These are phyloP conservation scores for Vidua macroura DNA, from an alignment of 2,113 vertebrate species.

Conservation along the genomic window DNA sequence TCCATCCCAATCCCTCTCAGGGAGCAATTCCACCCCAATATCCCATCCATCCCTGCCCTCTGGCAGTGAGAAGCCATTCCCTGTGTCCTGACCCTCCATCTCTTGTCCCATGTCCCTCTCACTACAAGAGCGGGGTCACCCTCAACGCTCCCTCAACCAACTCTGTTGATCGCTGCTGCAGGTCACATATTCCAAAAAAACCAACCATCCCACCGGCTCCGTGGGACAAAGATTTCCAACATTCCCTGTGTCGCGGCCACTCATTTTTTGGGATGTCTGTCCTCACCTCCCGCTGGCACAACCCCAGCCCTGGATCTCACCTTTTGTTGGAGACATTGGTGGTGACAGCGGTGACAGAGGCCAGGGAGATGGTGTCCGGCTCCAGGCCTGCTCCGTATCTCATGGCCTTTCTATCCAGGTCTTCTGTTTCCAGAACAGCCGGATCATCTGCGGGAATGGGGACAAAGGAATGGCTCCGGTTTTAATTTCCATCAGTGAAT, in stretches of 20 bases:
- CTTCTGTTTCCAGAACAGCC: constrained; percentile 89
- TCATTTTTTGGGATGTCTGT: rapidly evolving
- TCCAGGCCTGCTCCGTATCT: constrained; percentile 78
- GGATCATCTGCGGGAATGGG: constrained; percentile 82
- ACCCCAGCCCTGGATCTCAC: constrained; percentile 30
- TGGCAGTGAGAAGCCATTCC: neutral
- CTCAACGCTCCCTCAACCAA: neutral
- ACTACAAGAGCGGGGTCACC: neutral
- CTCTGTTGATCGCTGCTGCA: rapidly evolving
- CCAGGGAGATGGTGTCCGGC: constrained; percentile 88
- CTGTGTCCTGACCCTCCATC: neutral
- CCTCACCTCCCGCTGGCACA: neutral
- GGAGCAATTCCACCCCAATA: neutral
- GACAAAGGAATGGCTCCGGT: neutral
- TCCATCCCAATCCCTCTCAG: neutral
- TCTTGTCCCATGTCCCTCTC: too few relatives aligned
- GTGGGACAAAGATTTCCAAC: rapidly evolving
- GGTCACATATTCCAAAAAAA: too few relatives aligned
- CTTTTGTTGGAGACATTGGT: constrained; percentile 97
- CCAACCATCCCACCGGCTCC: rapidly evolving
- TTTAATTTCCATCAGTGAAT: neutral
- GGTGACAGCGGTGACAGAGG: constrained; percentile 94
- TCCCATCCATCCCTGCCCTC: neutral
- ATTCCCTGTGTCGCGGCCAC: rapidly evolving
- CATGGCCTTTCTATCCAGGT: constrained; percentile 81